phyloP scores from a whole-genome alignment of 2,888 invertebrate genomes.

The Ischnura elegans region DNA sequence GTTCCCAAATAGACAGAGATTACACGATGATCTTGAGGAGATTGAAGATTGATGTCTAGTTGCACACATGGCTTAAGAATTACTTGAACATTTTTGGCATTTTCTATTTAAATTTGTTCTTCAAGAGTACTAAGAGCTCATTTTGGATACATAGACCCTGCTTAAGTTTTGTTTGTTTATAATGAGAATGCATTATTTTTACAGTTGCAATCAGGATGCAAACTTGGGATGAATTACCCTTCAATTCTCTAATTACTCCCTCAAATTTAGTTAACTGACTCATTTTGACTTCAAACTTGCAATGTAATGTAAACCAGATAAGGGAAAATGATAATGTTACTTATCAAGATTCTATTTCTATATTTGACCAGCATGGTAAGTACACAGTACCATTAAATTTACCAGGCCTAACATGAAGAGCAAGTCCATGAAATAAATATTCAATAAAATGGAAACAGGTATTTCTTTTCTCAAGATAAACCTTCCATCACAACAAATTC shows the following conservation, averaged over 20 bases:
- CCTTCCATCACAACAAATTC: constrained; percentile 65
- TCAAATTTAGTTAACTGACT: constrained; percentile 42
- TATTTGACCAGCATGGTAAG: constrained; percentile 72
- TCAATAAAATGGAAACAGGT: constrained; percentile 67
- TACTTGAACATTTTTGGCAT: constrained; percentile 37
- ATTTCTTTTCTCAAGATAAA: constrained; percentile 64
- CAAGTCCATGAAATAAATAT: constrained; percentile 68
- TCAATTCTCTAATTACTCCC: constrained; percentile 30
- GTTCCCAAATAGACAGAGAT: constrained; percentile 55
- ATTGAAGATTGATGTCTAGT: constrained; percentile 55
- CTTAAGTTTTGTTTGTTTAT: constrained; percentile 54
- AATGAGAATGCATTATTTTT: constrained; percentile 24
- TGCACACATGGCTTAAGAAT: constrained; percentile 53
- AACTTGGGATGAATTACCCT: constrained; percentile 1
- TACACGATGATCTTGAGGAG: constrained; percentile 64
- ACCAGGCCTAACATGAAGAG: constrained; percentile 70
- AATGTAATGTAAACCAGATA: constrained; percentile 59
- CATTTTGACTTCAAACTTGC: constrained; percentile 41
- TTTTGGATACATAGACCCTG: constrained; percentile 62
- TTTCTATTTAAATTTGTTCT: constrained; percentile 48
- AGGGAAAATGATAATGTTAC: constrained; percentile 67
- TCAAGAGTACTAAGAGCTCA: constrained; percentile 59
- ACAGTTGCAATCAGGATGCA: constrained; percentile 42
- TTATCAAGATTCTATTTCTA: constrained; percentile 70
- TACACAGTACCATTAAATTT: constrained; percentile 71